phyloP scores from a whole-genome alignment of 2,113 vertebrate genomes.

The Channa maculata region DNA sequence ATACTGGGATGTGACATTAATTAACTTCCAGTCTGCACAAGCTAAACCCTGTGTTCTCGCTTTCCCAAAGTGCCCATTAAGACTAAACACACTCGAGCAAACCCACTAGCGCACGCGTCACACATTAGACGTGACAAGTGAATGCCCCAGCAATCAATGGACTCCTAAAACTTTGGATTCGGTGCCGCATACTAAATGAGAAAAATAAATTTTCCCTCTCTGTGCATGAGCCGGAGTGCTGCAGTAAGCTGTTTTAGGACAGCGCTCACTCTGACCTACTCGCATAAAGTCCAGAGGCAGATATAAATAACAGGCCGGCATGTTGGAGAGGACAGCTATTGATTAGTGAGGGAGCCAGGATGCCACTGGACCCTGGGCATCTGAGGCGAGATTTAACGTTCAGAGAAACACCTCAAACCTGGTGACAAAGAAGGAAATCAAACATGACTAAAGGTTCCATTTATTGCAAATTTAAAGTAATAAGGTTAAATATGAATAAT shows the following conservation, averaged over 20 bases:
- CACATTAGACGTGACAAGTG: conserved; percentile 61
- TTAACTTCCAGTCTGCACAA: conserved; percentile 32
- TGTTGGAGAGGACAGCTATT: conserved; percentile 73
- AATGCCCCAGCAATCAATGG: conserved; percentile 73
- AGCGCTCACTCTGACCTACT: conserved; percentile 75
- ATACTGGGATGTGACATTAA: conserved; percentile 24
- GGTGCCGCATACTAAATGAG: conserved; percentile 77
- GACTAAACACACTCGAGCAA: conserved; percentile 48
- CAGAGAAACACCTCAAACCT: not conserved
- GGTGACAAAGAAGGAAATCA: too few species aligned
- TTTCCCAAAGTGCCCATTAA: conserved; percentile 56
- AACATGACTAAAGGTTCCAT: too few species aligned
- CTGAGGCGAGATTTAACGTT: conserved; percentile 17
- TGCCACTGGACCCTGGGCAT: conserved; percentile 51
- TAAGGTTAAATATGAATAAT: too few species aligned
- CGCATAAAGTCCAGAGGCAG: conserved; percentile 69
- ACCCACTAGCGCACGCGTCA: conserved; percentile 42
- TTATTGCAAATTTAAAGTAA: too few species aligned
- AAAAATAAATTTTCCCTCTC: conserved; percentile 69
- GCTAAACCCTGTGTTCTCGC: conserved; percentile 33
- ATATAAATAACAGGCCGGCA: conserved; percentile 73
- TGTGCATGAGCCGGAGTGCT: conserved; percentile 65
- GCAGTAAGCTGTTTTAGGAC: conserved; percentile 79
- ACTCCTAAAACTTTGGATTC: conserved; percentile 71
- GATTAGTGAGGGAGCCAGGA: conserved; percentile 71